Base-by-base conservation (phyloP, 2,797 vertebrate species). In the Triplophysa yarkandensis region DNA sequence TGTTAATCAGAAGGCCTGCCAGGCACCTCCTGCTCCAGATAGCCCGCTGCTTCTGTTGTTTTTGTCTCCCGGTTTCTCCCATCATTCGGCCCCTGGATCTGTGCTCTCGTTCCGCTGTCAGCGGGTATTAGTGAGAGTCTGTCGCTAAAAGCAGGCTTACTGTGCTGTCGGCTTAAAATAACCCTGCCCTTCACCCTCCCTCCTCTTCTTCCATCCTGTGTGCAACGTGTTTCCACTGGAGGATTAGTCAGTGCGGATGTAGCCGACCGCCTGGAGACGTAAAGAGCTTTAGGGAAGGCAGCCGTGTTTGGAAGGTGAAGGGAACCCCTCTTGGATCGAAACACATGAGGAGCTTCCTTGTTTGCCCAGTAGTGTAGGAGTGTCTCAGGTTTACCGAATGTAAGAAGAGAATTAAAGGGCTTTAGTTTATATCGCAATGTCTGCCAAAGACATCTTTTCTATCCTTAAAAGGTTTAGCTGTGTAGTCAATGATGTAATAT, bases 71-170 rank as follows among this genome's bases (percentile, higher is more conserved):
- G 25, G 65, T 78, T 66, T 68, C 63, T 70, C 71, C 50, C 55
- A 68, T 52, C 70, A 41, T 41, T 68, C 11, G 6, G 54, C 32
- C 34, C 58, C 67, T 64, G 39, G 62, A 68, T 74, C 74, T 75
- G 48, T 62, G 50, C 71, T 65, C 67, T 76, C 69, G 74, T 80
- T 71, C 78, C 54, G 46, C 77, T 83, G 77, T 77, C 72, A 78
- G 64, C 32, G 66, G 75, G 74, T 77, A 78, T 81, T 82, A 82
- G 75, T 58, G 68, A 76, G 50, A 79, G 70, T 54, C 75, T 74
- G 82, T 78, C 72, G 67, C 70, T 85, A 72, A 78, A 81, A 68
- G 63, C 76, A 81, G 80, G 82, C 80, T 86, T 83, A 80, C 75
- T 54, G 68, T 67, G 61, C 71, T 73, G 71, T 41, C 68, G 19